phyloP scores from a whole-genome alignment of 2,797 vertebrate genomes.

The Heterohyrax brucei region DNA sequence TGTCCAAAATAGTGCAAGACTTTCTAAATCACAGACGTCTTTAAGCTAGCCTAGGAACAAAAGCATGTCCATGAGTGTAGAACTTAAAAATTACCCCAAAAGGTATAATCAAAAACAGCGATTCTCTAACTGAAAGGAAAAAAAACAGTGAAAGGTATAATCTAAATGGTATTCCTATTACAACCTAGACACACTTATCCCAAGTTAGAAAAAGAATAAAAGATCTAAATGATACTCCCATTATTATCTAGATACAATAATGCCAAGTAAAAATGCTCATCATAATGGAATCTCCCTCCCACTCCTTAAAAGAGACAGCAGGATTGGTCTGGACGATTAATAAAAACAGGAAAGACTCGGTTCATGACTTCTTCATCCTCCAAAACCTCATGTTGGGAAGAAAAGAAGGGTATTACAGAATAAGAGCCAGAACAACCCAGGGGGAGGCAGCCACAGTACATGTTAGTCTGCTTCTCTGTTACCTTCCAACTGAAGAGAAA shows the following conservation, averaged over 20 bases:
- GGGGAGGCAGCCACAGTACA: background rate
- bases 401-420: constrained; percentile 46
- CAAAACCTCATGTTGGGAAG: background rate
- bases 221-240: background rate
- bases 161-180: background rate
- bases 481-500: constrained; percentile 64
- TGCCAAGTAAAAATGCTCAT: constrained; percentile 8
- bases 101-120: constrained; percentile 53
- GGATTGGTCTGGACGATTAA: background rate
- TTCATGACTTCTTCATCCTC: background rate
- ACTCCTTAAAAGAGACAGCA: constrained; percentile 1
- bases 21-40: constrained; percentile 33
- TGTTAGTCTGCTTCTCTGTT: background rate
- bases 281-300: background rate
- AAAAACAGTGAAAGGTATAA: background rate
- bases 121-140: constrained; percentile 21
- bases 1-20: background rate
- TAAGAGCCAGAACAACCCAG: background rate
- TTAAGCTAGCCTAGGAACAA: background rate
- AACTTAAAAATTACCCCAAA: constrained; percentile 28
- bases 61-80: background rate
- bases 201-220: constrained; percentile 28
- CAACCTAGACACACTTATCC: constrained; percentile 33
- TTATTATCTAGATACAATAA: constrained; percentile 48
- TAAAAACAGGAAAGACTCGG: constrained; percentile 8